A percentile compares a stretch with the other conserved stretches of the same genome.
Conservation (phyloP, 1,140 invertebrate species). For the Drosophila parabipectinata region DNA sequence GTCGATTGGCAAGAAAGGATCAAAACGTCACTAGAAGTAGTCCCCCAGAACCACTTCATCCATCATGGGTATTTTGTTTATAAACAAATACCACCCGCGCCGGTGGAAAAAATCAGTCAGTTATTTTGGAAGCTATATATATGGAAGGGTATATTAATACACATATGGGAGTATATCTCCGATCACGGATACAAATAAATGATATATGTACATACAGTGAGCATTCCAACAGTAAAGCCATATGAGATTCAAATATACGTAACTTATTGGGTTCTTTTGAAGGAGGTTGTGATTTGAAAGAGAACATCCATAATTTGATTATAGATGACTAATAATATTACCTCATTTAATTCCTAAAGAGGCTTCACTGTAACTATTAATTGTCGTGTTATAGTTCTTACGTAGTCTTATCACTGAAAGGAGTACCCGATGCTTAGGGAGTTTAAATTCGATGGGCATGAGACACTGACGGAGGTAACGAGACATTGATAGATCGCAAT, state of each 20-base stretch:
- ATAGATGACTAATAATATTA: too few species aligned
- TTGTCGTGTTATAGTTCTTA: constrained; percentile 52
- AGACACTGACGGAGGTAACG: constrained; percentile 9
- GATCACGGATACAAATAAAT: constrained; percentile 32
- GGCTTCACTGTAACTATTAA: constrained; percentile 43
- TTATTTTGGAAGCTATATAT: background rate
- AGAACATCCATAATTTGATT: background rate
- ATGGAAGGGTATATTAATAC: background rate
- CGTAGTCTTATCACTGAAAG: constrained; percentile 46
- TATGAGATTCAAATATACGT: background rate
- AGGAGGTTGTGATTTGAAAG: background rate
- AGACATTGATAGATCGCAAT: constrained; percentile 73
- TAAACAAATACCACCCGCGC: constrained; percentile 29
- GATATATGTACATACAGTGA: constrained; percentile 14
- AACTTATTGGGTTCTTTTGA: background rate
- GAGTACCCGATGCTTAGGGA: constrained; percentile 13
- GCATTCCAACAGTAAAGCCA: constrained; percentile 4
- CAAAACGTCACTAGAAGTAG: constrained; percentile 14
- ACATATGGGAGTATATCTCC: background rate
- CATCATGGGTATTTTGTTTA: constrained; percentile 42
- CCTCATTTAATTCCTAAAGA: background rate
- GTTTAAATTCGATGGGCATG: background rate
- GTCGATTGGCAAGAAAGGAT: constrained; percentile 26
- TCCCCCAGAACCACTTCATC: constrained; percentile 17
- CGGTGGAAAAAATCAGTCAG: constrained; percentile 11